Conservation (phyloP, 2,888 invertebrate species). For the Pseudanteris insignis region DNA sequence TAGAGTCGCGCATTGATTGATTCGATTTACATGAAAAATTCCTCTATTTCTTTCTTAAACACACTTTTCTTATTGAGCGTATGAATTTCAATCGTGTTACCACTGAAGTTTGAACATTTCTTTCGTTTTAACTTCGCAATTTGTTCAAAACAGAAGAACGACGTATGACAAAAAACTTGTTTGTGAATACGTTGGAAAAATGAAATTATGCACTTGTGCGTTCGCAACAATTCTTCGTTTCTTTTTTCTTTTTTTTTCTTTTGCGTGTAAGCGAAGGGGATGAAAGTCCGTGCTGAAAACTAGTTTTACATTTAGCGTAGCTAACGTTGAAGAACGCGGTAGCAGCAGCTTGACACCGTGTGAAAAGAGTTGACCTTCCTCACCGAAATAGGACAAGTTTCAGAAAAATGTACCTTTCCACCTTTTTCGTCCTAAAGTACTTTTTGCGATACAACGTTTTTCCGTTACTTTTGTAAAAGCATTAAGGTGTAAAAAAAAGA, state of each 20-base stretch:
- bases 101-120: not conserved
- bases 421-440: constrained; percentile 32
- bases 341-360: constrained; percentile 16
- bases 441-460: constrained; percentile 20
- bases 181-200: constrained; percentile 13
- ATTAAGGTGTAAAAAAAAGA: too few species aligned
- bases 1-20: too few species aligned
- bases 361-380: constrained; percentile 27
- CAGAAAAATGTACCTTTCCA: constrained; percentile 27
- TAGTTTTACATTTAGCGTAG: constrained; percentile 19
- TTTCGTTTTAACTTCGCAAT: constrained; percentile 3
- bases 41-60: too few species aligned
- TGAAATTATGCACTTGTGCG: constrained; percentile 22
- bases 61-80: too few species aligned
- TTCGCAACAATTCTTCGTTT: constrained; percentile 10
- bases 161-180: constrained; percentile 9
- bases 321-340: constrained; percentile 16
- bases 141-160: constrained; percentile 4
- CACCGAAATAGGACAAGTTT: constrained; percentile 28
- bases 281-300: constrained; percentile 12
- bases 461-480: constrained; percentile 16
- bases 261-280: constrained; percentile 11
- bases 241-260: too few species aligned
- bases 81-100: not conserved
- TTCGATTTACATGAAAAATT: too few species aligned